These are phyloP conservation scores for Penaeus chinensis DNA, from an alignment of 1,140 invertebrate genomes.

Conservation along the genomic window DNA sequence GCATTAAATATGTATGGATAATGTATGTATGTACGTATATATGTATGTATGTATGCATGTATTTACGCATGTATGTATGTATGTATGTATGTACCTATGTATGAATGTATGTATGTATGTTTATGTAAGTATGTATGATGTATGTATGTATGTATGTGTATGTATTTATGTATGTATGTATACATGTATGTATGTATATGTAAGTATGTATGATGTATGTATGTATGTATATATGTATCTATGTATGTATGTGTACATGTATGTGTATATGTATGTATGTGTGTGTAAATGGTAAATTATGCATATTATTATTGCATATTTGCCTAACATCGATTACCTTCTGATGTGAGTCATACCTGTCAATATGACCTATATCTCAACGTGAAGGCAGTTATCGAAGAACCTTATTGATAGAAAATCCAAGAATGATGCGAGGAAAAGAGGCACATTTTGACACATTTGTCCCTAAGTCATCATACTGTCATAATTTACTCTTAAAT, in stretches of 20 bases:
- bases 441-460: too few species aligned
- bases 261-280: background rate
- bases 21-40: background rate
- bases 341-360: too few species aligned
- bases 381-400: too few species aligned
- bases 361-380: too few species aligned
- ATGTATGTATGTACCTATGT: background rate
- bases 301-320: too few species aligned
- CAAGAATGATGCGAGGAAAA: too few species aligned
- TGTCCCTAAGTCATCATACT: too few species aligned
- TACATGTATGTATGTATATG: background rate
- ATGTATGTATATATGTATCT: background rate
- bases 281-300: too few species aligned
- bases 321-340: too few species aligned
- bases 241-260: background rate
- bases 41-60: background rate
- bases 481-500: too few species aligned
- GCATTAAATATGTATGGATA: background rate
- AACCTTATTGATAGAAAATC: too few species aligned
- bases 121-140: background rate
- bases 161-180: background rate
- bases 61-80: background rate
- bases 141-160: background rate
- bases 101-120: background rate
- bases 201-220: background rate